phyloP scores from a whole-genome alignment of 2,113 vertebrate genomes.

The Microcebus murinus region DNA sequence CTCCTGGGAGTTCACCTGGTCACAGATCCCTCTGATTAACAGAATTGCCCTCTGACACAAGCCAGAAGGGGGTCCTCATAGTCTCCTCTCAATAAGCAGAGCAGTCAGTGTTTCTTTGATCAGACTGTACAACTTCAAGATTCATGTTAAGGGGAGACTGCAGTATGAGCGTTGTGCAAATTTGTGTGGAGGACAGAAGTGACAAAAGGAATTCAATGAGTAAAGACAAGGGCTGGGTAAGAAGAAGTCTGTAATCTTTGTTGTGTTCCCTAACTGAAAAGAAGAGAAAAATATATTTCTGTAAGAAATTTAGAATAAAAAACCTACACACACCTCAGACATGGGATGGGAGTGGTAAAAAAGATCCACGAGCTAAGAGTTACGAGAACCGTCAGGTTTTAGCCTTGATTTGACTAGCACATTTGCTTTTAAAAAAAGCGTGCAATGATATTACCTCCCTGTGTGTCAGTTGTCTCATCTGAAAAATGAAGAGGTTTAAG shows the following conservation, averaged over 20 bases:
- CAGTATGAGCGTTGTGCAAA: background rate
- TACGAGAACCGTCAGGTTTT: background rate
- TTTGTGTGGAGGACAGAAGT: background rate
- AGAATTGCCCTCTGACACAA: background rate
- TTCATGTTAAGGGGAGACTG: background rate
- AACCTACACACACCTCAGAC: background rate
- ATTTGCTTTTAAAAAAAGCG: background rate
- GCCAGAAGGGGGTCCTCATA: background rate
- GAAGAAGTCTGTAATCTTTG: background rate
- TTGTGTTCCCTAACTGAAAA: background rate
- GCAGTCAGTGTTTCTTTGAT: background rate
- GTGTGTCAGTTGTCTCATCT: background rate
- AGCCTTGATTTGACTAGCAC: background rate
- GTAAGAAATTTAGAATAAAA: background rate
- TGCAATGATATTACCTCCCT: background rate
- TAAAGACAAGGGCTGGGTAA: fast-evolving
- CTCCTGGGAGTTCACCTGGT: background rate
- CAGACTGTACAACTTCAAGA: background rate
- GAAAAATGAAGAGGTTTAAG: background rate
- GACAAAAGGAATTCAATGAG: background rate
- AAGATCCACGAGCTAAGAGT: background rate
- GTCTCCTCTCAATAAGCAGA: background rate
- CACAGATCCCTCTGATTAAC: background rate
- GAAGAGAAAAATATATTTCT: background rate
- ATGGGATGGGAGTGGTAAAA: background rate